Evolutionary conservation across 2,797 vertebrate genomes (phyloP).

Genomic region (Characodon lateralis): DNA sequence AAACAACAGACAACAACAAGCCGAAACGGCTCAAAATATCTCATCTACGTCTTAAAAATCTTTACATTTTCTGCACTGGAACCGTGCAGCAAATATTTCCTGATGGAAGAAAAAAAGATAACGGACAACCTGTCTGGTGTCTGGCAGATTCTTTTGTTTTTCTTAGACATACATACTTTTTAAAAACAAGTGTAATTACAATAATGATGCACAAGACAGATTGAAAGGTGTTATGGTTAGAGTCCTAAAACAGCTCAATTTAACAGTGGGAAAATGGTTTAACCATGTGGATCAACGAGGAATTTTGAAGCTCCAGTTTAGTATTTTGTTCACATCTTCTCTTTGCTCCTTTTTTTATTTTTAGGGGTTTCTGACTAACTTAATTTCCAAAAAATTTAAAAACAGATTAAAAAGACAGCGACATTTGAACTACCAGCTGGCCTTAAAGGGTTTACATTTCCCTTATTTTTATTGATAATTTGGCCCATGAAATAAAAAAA

Average conservation of each 20-base stretch:
- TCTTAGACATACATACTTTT: background rate
- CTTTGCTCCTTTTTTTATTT: background rate
- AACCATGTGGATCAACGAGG: background rate
- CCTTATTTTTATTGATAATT: background rate
- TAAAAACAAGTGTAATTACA: background rate
- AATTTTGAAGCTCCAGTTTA: background rate
- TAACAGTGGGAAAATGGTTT: background rate
- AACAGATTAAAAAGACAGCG: background rate
- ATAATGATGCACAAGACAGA: constrained; percentile 7
- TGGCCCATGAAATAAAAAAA: background rate
- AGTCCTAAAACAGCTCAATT: background rate
- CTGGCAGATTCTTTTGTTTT: constrained; percentile 1
- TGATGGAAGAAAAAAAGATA: constrained; percentile 32
- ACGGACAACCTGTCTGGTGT: constrained; percentile 6
- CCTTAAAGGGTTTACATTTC: background rate
- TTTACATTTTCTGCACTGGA: constrained; percentile 10
- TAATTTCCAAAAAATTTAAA: background rate
- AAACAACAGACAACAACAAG: background rate
- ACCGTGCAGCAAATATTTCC: constrained; percentile 17
- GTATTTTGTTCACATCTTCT: background rate
- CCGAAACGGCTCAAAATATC: background rate
- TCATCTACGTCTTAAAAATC: background rate
- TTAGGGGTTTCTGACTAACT: background rate
- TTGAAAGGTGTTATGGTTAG: constrained; percentile 3
- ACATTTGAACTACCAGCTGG: background rate